phyloP scores from a whole-genome alignment of 1,140 invertebrate species.

The Monochamus saltuarius region DNA sequence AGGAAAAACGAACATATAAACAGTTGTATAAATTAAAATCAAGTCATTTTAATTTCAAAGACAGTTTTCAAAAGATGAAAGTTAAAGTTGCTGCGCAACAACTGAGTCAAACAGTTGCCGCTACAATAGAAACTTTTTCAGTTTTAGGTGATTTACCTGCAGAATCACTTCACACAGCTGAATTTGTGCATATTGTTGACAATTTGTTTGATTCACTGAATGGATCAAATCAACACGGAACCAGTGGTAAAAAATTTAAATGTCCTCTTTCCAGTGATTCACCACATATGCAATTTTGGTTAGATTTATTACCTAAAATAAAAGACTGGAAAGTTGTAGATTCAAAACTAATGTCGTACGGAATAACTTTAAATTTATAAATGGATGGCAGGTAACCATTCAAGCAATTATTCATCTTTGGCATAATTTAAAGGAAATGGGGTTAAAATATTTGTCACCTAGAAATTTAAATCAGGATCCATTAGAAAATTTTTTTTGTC shows the following conservation, averaged over 20 bases:
- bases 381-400: no score
- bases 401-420: no score
- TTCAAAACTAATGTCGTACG: no score
- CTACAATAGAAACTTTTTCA: conserved; percentile 16
- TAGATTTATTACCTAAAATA: conserved; percentile 2
- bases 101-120: conserved; percentile 14
- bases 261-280: neutral
- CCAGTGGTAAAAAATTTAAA: conserved; percentile 13
- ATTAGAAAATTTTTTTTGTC: no score
- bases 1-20: conserved; percentile 14
- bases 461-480: no score
- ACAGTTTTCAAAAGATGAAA: conserved; percentile 19
- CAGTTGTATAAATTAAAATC: conserved; percentile 17
- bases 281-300: conserved; percentile 11
- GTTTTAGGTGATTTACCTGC: neutral
- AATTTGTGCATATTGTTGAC: conserved; percentile 11
- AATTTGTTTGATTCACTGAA: conserved; percentile 18
- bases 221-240: neutral
- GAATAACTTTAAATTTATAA: no score
- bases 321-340: neutral
- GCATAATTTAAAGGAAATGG: no score
- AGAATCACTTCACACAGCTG: conserved; percentile 10
- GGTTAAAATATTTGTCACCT: no score
- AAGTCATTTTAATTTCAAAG: conserved; percentile 26
- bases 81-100: conserved; percentile 21